These are phyloP conservation scores for Chelon auratus DNA, from an alignment of 2,797 vertebrate species.

Conservation along the genomic window DNA sequence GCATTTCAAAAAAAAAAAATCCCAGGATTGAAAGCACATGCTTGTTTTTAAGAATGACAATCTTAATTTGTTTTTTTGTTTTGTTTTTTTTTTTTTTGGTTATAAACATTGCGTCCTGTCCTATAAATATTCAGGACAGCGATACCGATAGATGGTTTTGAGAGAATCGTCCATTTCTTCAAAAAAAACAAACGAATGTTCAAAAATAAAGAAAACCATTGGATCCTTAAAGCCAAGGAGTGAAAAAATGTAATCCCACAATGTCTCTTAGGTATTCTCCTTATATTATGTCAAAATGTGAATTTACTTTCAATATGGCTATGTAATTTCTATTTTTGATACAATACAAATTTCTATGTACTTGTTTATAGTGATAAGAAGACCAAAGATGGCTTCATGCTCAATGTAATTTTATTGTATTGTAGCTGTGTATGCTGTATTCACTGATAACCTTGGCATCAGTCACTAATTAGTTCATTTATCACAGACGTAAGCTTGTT, in stretches of 20 bases:
- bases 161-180: slow-evolving; percentile 53
- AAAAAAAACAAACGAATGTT: slow-evolving; percentile 66
- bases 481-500: slow-evolving; percentile 77
- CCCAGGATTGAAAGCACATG: slow-evolving; percentile 77
- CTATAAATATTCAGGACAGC: slow-evolving; percentile 43
- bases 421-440: slow-evolving; percentile 80
- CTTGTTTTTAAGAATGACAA: slow-evolving; percentile 75
- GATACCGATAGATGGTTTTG: slow-evolving; percentile 39
- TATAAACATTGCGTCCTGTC: slow-evolving; percentile 52
- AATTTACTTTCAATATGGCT: slow-evolving; percentile 85
- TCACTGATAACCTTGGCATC: slow-evolving; percentile 77
- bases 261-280: slow-evolving; percentile 71
- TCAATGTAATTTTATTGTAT: slow-evolving; percentile 79
- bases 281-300: slow-evolving; percentile 83
- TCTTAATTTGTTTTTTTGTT: slow-evolving; percentile 62
- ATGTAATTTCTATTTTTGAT: slow-evolving; percentile 87
- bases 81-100: slow-evolving; percentile 60
- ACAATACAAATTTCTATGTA: slow-evolving; percentile 85
- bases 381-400: slow-evolving; percentile 84
- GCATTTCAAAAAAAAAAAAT: slow-evolving; percentile 45
- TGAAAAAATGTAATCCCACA: slow-evolving; percentile 68
- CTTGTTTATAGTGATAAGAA: slow-evolving; percentile 84
- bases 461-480: slow-evolving; percentile 79
- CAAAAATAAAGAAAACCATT: slow-evolving; percentile 70
- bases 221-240: slow-evolving; percentile 77